Evolutionary conservation across 2,797 vertebrate species (phyloP), one percentile per base, ranked within the genome.

Genomic region (Sebastes nivosus): DNA sequence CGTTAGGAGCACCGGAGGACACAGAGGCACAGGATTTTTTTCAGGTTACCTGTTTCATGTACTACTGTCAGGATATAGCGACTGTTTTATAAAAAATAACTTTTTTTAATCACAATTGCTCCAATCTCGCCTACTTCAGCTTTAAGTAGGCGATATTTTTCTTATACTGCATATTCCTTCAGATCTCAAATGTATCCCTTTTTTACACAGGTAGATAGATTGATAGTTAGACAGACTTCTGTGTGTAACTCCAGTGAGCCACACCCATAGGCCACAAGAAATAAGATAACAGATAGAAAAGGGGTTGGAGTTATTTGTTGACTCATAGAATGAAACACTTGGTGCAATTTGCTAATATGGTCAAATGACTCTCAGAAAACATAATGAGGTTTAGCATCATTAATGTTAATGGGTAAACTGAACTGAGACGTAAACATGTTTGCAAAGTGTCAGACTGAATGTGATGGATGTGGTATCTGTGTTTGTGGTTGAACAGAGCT

Each of bases 181-280:
- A 52, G n/a, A 59, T 71, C 13, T 54, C 13, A 67, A 1, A 50
- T 70, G 0, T 29, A 22, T 8, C 10, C 25, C 27, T 75, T 50
- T 55, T 57, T 16, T 8, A 22, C 6, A 50, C 8, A 59, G 5
- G 8, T 59, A 9, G 7, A 42, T 27, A 8, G 27, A 22, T 6
- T 8, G 6, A n/a, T 24, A 46, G 16, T 16, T 46, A 46, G 42
- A 46, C 42, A 46, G 42, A 36, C 11, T 34, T 54, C 16, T 72
- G 3, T 54, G 38, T 73, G 76, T 52, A 69, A 50, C 36, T 32
- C 13, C n/a, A 42, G 27, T 32, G 30, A 24, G 66, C 74, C 88
- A 75, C 88, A 85, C 87, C 87, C 82, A 36, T 3, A 75, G 36
- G n/a, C 24, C 34, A 14, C 10, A n/a, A 4, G 1, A 59, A 66